Evolutionary conservation across 2,888 invertebrate species (phyloP).

Genomic region (Apodemia mormo): DNA sequence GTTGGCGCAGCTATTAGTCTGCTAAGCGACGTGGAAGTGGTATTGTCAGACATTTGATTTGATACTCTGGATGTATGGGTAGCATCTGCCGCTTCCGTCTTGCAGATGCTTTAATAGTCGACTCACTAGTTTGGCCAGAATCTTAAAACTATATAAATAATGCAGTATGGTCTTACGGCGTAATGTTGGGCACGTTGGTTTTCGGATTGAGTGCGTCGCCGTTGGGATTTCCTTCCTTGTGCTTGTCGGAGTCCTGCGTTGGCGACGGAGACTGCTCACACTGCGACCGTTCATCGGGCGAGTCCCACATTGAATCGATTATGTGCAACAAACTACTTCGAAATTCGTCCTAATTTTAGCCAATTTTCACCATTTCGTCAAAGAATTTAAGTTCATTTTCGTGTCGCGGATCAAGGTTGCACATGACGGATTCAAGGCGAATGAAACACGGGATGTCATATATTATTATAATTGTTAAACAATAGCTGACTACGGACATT

Average conservation of each 20-base stretch:
- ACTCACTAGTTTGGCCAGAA: neutral
- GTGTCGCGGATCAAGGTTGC: constrained; percentile 70
- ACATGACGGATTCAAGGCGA: constrained; percentile 83
- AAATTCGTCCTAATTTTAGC: constrained; percentile 78
- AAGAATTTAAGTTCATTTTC: constrained; percentile 48
- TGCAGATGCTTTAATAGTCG: neutral
- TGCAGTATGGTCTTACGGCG: constrained; percentile 79
- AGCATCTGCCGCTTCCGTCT: no score
- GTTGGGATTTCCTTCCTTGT: constrained; percentile 63
- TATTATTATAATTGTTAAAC: constrained; percentile 76
- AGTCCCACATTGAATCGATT: constrained; percentile 83
- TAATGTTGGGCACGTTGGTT: constrained; percentile 78
- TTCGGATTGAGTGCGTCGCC: constrained; percentile 73
- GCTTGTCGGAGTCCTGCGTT: constrained; percentile 51
- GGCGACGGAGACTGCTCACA: constrained; percentile 68
- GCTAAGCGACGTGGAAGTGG: no score
- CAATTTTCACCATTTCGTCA: constrained; percentile 52
- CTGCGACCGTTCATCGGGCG: constrained; percentile 82
- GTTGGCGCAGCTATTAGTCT: no score
- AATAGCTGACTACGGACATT: constrained; percentile 75
- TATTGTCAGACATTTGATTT: no score
- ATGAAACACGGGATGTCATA: constrained; percentile 83
- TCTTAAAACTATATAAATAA: neutral
- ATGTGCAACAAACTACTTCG: constrained; percentile 83
- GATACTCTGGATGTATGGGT: no score